Evolutionary conservation across 2,888 invertebrate species (phyloP).

Genomic region (Lamellibrachia columna): DNA sequence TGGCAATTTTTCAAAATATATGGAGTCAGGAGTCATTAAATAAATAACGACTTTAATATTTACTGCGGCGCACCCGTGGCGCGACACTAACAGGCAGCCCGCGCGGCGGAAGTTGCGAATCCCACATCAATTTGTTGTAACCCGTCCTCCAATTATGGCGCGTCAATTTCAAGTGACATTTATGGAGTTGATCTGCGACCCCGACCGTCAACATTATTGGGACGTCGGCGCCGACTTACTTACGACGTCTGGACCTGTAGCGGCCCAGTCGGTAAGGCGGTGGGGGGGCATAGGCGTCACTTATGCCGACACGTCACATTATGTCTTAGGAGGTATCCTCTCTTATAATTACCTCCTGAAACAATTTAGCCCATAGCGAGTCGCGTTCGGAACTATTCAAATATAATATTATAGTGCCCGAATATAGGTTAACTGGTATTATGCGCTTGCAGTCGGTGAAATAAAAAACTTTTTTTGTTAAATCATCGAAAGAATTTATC

Average conservation of each 20-base stretch:
- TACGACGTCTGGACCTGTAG: background rate
- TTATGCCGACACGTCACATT: background rate
- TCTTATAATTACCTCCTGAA: no score
- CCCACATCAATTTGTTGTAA: constrained; percentile 11
- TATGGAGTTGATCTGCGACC: constrained; percentile 3
- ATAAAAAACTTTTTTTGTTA: no score
- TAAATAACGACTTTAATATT: constrained; percentile 16
- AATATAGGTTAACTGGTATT: no score
- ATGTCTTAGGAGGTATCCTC: background rate
- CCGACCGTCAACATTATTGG: background rate
- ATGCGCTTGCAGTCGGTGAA: no score
- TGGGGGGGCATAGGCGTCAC: background rate
- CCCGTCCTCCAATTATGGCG: background rate
- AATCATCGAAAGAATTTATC: no score
- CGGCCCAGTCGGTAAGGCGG: background rate
- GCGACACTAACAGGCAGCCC: background rate
- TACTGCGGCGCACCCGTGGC: constrained; percentile 1
- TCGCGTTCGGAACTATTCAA: no score
- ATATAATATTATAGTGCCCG: no score
- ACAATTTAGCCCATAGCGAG: no score
- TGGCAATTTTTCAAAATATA: constrained; percentile 3
- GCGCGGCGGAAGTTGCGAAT: background rate
- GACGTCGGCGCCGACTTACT: background rate
- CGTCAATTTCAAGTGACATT: constrained; percentile 16
- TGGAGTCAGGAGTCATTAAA: background rate